Evolutionary conservation across 1,140 invertebrate genomes (phyloP), one percentile per base, ranked within the genome.

Genomic region (Cherax quadricarinatus): DNA sequence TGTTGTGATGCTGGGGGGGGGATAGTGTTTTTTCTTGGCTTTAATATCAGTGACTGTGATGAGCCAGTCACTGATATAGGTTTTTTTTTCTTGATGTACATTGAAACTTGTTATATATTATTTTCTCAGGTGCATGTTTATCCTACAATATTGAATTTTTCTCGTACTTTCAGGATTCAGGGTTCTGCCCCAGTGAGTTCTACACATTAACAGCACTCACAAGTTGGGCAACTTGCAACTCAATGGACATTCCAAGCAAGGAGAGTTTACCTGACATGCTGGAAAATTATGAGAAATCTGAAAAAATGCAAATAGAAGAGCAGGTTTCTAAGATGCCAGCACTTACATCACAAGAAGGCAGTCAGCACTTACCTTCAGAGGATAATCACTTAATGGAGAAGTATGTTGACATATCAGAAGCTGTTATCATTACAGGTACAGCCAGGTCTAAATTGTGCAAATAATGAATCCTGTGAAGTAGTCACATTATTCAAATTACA

Each of bases 151-250:
- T 57, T 57, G 9, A 14, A 57, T 57, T 57, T 57, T 57, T 57
- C 9, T 57, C 53, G 6, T 57, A 57, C 53, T 94, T 96, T 87
- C 93, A 96, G 95, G 94, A 95, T 62, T 94, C 96, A 92, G 96
- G 96, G 5, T 96, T 98, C 48, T 95, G 94, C 2, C 94, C 94
- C 1, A 94, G 96, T n/a, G 97, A 98, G 81, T 98, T 98, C 95
- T 95, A 96, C 88, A 95, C 98, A 53, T 96, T 98, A 93, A 96
- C 97, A 86, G 97, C 97, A 89, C 96, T 98, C 81, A 97, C 97
- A 12, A 97, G 97, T 94, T 98, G 98, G 98, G 97, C 97, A 0
- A 97, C 97, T 30, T 98, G 97, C 95, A 97, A 97, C 7, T 95
- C 95, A 70, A 96, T 96, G 62, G 86, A 78, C 78, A 82, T 79